Conservation (phyloP, 2,797 vertebrate genomes). For the Manis javanica region DNA sequence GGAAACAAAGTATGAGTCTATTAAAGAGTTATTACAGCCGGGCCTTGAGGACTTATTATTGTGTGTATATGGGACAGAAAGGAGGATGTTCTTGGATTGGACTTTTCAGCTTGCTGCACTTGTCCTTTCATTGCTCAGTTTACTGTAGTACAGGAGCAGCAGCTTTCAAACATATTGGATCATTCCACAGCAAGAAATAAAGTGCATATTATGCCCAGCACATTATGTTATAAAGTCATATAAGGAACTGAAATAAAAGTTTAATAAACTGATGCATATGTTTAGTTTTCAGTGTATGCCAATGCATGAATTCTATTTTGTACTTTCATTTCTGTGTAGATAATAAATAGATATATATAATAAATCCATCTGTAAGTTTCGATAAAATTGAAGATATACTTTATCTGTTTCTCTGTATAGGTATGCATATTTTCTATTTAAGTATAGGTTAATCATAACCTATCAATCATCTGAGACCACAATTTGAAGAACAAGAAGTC, state of each 20-base stretch:
- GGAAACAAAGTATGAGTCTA: not conserved
- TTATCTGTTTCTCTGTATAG: not conserved
- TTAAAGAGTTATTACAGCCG: not conserved
- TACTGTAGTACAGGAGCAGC: not conserved
- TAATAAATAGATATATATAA: not conserved
- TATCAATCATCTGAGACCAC: not conserved
- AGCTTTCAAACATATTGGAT: not conserved
- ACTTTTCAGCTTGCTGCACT: not conserved
- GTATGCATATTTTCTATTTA: not conserved
- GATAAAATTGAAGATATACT: not conserved
- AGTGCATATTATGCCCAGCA: not conserved
- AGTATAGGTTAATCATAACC: not conserved
- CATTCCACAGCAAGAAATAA: not conserved
- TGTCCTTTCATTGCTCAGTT: not conserved
- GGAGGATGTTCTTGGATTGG: not conserved
- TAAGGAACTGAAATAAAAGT: not conserved
- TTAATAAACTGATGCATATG: not conserved
- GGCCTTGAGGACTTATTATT: not conserved
- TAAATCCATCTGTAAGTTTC: conserved; percentile 9
- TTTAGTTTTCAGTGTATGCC: not conserved
- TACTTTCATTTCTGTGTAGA: not conserved
- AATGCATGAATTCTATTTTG: not conserved
- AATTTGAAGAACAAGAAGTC: not conserved
- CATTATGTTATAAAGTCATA: not conserved
- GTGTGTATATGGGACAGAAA: not conserved